Evolutionary conservation across 1,140 invertebrate species (phyloP), one percentile per base, ranked within the genome.

Genomic region (Drosophila nikananu): DNA sequence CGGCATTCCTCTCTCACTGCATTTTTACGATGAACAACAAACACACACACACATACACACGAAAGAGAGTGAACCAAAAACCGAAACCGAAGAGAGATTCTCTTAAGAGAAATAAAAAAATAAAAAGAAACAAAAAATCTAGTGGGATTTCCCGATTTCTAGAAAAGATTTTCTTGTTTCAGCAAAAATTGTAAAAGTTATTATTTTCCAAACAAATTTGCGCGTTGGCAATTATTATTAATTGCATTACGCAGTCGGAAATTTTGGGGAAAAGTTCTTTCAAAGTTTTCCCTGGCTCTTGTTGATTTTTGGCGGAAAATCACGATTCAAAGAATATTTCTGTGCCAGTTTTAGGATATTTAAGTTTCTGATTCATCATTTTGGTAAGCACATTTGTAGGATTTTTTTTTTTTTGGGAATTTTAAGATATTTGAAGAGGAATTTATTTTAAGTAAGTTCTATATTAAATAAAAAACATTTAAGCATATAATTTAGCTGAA

Each of bases 1-100:
- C 83, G 83, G 83, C 80, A 86, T 77, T 77, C 57, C 51, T 75
- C 62, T 48, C 63, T 68, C 32, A 68, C 10, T 71, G 67, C 67
- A 71, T 54, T 52, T 71, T 52, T n/a, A 37, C 35, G 17, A 25
- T 37, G 32, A 12, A 13, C 23, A 27, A 13, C 35, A 52, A 19
- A 58, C 19, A 66, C 9, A 19, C 49, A 67, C n/a, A 57, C 8
- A 27, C 2, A 27, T n/a, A n/a, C n/a, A 55, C 10, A 23, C 1
- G 23, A 25, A 48, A 75, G 32, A 41, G 52, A 57, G 37, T 17
- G 10, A 42, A 35, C 58, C 23, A 51, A 49, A 27, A 25, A 19
- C 13, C 10, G 0, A 27, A 44, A 25, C 27, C 8, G 12, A 67
- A 71, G 67, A 68, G 67, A n/a, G 39, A 9, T 3, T 21, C 49